Base-by-base conservation (phyloP, 1,140 invertebrate genomes). In the Drosophila lowei region DNA sequence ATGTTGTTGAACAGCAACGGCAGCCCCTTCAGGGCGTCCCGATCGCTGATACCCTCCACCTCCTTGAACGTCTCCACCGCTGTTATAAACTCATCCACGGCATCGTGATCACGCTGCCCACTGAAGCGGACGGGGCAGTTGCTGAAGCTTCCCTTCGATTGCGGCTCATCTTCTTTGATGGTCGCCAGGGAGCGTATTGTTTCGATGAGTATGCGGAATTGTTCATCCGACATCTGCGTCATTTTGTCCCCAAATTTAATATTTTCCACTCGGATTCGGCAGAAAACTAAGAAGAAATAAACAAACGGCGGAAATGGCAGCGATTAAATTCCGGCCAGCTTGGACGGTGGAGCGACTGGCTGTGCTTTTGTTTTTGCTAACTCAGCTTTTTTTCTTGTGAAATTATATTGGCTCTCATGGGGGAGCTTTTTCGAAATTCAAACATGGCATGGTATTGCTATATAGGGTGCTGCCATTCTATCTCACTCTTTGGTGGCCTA, bases 61-160 rank as follows among this genome's bases (percentile, higher is more conserved):
- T 91, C 85, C 53, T 91, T 91, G 60, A 89, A 91, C 1, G 90
- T 75, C 38, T 78, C 77, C 47, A 91, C 74, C 3, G 79, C 77
- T 3, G 58, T 79, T 53, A 91, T 90, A 41, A 91, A 91, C 61
- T 90, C 89, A 18, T 91, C 90, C 25, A 91, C 90, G 9, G 86
- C 89, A 52, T 90, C 86, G 52, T 90, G 71, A 59, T 91, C 90
- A 6, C 90, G 70, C 72, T 91, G 89, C 4, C 90, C 90, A 21
- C 78, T 74, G 16, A 90, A 91, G 1, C 68, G 64, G 2, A 70
- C 77, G 2, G n/a, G 23, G 18, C 90, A 91, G 41, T 89, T 91
- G 52, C 77, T 90, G 18, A 91, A 91, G 56, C 79, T 90, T 1
- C 89, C 90, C 50, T 90, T 91, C 0, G 89, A 81, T 21, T 55